Percentiles rank a stretch among this genome's conserved stretches.
Evolutionary conservation across 23 tunicate genomes (phyloP).

Genomic region (Phallusia fumigata): DNA sequence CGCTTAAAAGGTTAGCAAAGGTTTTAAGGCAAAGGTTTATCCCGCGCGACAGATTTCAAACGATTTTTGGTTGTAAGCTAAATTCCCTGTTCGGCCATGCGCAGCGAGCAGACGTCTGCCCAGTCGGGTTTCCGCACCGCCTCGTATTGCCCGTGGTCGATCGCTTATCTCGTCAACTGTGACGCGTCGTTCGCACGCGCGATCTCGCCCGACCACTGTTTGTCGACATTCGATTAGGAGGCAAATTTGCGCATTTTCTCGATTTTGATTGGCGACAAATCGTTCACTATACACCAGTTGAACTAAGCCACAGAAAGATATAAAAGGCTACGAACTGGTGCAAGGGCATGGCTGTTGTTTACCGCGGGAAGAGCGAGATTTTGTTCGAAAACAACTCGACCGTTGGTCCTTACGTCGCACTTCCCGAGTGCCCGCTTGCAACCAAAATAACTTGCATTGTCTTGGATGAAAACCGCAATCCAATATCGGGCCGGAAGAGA

Average conservation of each 20-base stretch:
- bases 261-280: not conserved
- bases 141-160: slow-evolving; percentile 5
- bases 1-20: not conserved
- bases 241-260: not conserved
- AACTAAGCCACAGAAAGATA: not conserved
- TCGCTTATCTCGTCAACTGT: slow-evolving; percentile 9
- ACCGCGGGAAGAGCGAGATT: not conserved
- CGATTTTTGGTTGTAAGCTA: not conserved
- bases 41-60: not conserved
- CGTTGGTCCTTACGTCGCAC: not conserved
- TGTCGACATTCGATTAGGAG: not conserved
- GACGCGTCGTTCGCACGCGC: slow-evolving; percentile 16
- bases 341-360: slow-evolving; percentile 1
- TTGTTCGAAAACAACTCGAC: not conserved
- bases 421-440: not conserved
- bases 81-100: not conserved
- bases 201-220: not conserved
- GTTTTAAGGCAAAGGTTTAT: not conserved
- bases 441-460: not conserved
- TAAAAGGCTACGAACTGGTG: not conserved
- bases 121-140: slow-evolving; percentile 14
- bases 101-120: not conserved
- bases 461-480: slow-evolving; percentile 8
- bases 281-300: not conserved
- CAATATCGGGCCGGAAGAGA: not conserved